Evolutionary conservation across 1,140 invertebrate genomes (phyloP), one percentile per base, ranked within the genome.

Genomic region (Helicoverpa armigera): DNA sequence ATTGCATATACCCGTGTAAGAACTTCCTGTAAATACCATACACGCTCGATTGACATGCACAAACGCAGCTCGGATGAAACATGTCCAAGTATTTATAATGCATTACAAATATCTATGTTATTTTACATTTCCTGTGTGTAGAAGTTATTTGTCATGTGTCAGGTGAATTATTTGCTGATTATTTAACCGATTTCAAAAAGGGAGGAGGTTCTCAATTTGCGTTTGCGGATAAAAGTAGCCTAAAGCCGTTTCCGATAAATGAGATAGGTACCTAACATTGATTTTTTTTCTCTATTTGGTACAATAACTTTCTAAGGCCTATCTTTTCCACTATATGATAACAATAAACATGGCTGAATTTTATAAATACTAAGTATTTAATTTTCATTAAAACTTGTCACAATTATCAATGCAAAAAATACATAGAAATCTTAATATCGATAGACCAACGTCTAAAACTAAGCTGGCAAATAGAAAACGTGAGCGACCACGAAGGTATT

Each of bases 11-110:
- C 63, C 43, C 18, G n/a, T 16, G 12, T 50, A 18, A 23, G 16
- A 43, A 50, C 11, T 69, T 69, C 65, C 65, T 69, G 16, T 50
- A 43, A 3, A 43, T 50, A 16, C n/a, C 9, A 11, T 11, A 43
- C 63, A 67, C 48, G 63, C 63, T 48, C 63, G 48, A 67, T 67
- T 67, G 48, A 50, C 65, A 23, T 69, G n/a, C 11, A 50, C 43
- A 50, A 43, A 69, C 65, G 50, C 12, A 10, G 16, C 65, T 7
- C 13, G 35, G 35, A 18, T 50, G 50, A 48, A 18, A 69, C 16
- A 18, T 43, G 16, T 48, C 9, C 10, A 2, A 31, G 23, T 31
- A 63, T 18, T 48, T 18, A 67, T 18, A 9, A 67, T 4, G 63
- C 16, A 67, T 48, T 35, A n/a, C 43, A 67, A 67, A 50, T 67